Base-by-base conservation (phyloP, 2,797 vertebrate species). In the Rhabdomys pumilio region DNA sequence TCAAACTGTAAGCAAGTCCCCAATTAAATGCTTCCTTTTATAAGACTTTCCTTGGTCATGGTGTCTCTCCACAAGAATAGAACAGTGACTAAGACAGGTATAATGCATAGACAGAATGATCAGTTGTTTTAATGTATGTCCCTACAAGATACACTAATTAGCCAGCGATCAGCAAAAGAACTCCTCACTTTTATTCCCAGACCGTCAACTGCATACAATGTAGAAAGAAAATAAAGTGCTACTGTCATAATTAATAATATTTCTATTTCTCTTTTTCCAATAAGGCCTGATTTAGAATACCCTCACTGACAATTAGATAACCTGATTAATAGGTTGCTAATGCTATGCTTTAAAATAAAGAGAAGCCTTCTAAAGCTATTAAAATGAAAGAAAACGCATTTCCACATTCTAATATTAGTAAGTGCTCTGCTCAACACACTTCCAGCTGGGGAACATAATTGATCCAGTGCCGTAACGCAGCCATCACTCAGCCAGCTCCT, bases 311-410 rank as follows among this genome's bases (percentile, higher is more conserved):
- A 94, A 63, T 53, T 79, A 86, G 8, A 44, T 55, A 91, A 53
- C 34, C 65, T 76, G 47, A 91, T 73, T 44, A 89, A 69, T 81
- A 50, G 83, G 8, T 65, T 89, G 79, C 5, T 72, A n/a, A 15
- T 41, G 20, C n/a, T 76, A 31, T 72, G 63, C 34, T 90, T 59
- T 22, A 76, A 97, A 98, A 83, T 69, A 92, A 94, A 96, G 76
- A 73, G 55, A 59, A 65, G 38, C 3, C 73, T 20, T 90, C 59
- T 59, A 82, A 93, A 81, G 9, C 50, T 77, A 77, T 69, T 86
- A 86, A 86, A 91, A 79, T 76, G 67, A 91, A 87, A 94, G 50
- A 47, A 94, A 95, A 94, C 88, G 17, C 7, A 92, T 85, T 91
- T 89, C 26, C 53, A 47, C 88, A 85, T 90, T 79, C 77, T 95